Conservation (phyloP, 2,113 vertebrate genomes). For the Agapornis roseicollis region DNA sequence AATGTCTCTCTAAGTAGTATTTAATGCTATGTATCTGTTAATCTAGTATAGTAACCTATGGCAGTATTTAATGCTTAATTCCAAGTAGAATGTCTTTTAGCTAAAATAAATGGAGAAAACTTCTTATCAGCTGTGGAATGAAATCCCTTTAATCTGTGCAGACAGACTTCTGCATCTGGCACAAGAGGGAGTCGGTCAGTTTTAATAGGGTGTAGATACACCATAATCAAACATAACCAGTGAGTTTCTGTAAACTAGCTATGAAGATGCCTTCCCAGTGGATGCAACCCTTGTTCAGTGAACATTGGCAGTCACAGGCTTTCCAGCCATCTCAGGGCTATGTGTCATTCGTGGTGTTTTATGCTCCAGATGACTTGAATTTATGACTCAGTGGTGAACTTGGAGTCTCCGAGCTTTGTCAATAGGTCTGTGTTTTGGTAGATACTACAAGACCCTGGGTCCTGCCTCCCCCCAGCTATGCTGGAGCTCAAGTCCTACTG, state of each 20-base stretch:
- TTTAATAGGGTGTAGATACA: not conserved
- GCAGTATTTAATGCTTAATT: not conserved
- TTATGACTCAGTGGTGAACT: not conserved
- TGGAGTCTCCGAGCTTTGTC: not conserved
- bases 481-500: not conserved
- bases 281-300: not conserved
- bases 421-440: not conserved
- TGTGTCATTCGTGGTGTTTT: not conserved
- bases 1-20: not conserved
- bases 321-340: not conserved
- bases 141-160: not conserved
- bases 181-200: not conserved
- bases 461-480: accelerated
- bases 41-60: not conserved
- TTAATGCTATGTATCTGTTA: no score
- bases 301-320: not conserved
- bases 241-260: not conserved
- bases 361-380: not conserved
- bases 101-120: not conserved
- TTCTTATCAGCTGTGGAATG: not conserved
- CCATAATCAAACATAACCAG: not conserved
- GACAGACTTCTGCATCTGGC: not conserved
- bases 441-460: not conserved
- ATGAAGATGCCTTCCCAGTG: not conserved
- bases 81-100: not conserved